Percentiles rank a stretch among this genome's conserved stretches.
Evolutionary conservation across 2,888 invertebrate genomes (phyloP).

Genomic region (Leptinotarsa haldemani): DNA sequence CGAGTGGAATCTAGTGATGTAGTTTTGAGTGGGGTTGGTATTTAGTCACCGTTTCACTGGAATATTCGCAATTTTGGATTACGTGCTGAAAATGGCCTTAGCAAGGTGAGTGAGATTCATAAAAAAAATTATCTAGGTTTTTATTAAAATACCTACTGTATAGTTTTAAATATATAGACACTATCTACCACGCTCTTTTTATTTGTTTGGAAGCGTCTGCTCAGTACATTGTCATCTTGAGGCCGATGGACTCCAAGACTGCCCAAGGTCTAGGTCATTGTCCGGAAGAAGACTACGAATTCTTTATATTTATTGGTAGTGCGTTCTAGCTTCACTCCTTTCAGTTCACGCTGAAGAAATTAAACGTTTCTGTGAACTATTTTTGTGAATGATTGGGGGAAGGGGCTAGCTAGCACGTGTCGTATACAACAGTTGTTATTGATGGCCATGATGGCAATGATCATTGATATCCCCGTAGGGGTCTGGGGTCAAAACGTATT

Average conservation of each 20-base stretch:
- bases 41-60: slow-evolving; percentile 27
- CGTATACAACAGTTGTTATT: slow-evolving; percentile 10
- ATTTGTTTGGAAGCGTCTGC: slow-evolving; percentile 28
- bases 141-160: not conserved
- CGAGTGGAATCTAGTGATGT: slow-evolving; percentile 28
- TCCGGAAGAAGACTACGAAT: slow-evolving; percentile 52
- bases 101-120: slow-evolving; percentile 51
- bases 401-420: slow-evolving; percentile 5
- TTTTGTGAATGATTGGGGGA: not conserved
- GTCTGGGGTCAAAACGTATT: not conserved
- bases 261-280: slow-evolving; percentile 57
- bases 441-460: slow-evolving; percentile 1
- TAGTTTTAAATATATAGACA: not conserved
- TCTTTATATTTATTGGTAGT: slow-evolving; percentile 33
- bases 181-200: slow-evolving; percentile 18
- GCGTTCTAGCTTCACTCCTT: slow-evolving; percentile 10
- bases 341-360: not conserved
- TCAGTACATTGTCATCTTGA: slow-evolving; percentile 50
- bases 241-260: slow-evolving; percentile 56
- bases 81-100: slow-evolving; percentile 53
- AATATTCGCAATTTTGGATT: slow-evolving; percentile 48
- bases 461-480: not conserved
- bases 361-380: slow-evolving; percentile 1
- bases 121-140: not conserved
- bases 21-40: slow-evolving; percentile 26